Base-by-base conservation (phyloP, 64 coral and sea anemone species). In the Hydrozoanthus tunicans region DNA sequence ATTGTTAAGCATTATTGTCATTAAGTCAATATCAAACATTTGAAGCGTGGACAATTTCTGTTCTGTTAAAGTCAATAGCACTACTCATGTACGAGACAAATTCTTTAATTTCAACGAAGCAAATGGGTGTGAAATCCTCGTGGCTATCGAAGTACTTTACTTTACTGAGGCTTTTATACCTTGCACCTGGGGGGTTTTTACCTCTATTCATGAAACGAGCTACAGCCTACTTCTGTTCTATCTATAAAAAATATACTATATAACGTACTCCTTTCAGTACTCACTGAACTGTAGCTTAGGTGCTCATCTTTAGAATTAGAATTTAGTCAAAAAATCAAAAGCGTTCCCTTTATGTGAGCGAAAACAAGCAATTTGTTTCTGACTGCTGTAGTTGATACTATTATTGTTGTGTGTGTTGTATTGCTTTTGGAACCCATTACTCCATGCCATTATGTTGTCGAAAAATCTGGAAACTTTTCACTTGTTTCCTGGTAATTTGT, bases 301-400 rank as follows among this genome's bases (percentile, higher is more conserved):
- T 86, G 62, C 32, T 78, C 17, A 72, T 72, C 23, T 79, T 89
- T 77, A 88, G 59, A 43, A 43, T 43, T 43, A 81, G n/a, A 78
- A 67, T 61, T 15, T 27, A 62, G 86, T 65, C 25, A 94, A 74
- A 61, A 90, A 85, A 14, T 94, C 79, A 72, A 94, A 71, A 51
- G 80, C 55, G 27, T 54, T 65, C 7, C 77, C 73, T 90, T 90
- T 83, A 94, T 64, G 13, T 53, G 89, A 70, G 11, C 15, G 12
- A 94, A 94, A 58, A 68, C 69, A 89, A 91, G 85, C 59, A 84
- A 70, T 63, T 59, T 94, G 24, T 66, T 80, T 94, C 90, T 94
- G 13, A 94, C 69, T 53, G 91, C 89, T 91, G 80, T 91, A 91
- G 27, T 78, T 68, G 77, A 90, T 58, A 79, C 93, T 91, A 58